Evolutionary conservation across 1,140 invertebrate genomes (phyloP).

Genomic region (Diachasmimorpha longicaudata): DNA sequence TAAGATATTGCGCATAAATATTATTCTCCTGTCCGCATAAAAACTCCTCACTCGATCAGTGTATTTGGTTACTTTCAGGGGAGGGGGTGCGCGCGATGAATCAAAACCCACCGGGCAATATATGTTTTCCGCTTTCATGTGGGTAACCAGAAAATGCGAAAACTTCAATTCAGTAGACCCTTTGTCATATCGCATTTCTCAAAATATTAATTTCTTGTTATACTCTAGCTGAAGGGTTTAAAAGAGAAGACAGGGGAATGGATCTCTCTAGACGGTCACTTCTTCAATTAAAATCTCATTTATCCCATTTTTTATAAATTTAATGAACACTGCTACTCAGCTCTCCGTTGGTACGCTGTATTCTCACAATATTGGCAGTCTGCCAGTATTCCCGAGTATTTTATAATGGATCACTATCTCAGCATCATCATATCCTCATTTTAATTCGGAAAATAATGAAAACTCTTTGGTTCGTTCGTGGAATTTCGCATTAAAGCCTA

Average conservation of each 20-base stretch:
- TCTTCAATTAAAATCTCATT: background rate
- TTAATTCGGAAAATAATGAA: background rate
- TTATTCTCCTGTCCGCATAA: background rate
- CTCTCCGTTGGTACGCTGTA: background rate
- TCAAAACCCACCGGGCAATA: background rate
- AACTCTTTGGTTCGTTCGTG: background rate
- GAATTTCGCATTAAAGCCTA: background rate
- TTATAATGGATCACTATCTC: background rate
- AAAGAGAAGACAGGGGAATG: background rate
- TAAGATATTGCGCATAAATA: constrained; percentile 25
- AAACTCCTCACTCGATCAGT: background rate
- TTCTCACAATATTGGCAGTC: background rate
- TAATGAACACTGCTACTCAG: no score
- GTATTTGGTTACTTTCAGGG: no score
- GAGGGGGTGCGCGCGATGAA: background rate
- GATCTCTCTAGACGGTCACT: background rate
- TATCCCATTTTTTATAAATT: background rate
- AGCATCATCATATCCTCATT: background rate
- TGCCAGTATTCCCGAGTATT: background rate
- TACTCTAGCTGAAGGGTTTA: background rate
- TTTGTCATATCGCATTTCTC: background rate
- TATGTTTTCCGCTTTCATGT: background rate
- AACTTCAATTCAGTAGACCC: background rate
- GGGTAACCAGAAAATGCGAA: background rate
- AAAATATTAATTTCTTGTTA: background rate